Percentiles rank a stretch among this genome's conserved stretches.
phyloP scores from a whole-genome alignment of 2,797 vertebrate species.

The Cetoscarus ocellatus region DNA sequence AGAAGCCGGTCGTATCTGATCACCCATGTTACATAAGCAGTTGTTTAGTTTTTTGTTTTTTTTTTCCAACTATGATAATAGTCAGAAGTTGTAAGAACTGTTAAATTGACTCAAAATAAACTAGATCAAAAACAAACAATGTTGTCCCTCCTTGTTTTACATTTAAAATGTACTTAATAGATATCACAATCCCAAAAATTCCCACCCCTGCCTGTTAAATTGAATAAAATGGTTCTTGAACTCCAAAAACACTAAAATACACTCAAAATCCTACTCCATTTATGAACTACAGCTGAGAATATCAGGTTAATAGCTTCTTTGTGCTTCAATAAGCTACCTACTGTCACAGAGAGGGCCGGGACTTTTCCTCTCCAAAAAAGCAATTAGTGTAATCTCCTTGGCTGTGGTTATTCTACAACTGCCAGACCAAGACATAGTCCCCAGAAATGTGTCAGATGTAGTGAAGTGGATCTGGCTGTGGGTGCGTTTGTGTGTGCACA shows the following conservation, averaged over 20 bases:
- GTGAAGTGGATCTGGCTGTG: constrained; percentile 16
- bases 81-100: no score
- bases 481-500: not conserved
- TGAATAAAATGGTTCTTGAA: constrained; percentile 11
- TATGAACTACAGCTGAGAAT: constrained; percentile 34
- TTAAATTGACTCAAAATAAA: no score
- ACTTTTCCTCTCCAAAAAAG: constrained; percentile 20
- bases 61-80: no score
- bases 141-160: no score
- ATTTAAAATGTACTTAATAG: no score
- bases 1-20: no score
- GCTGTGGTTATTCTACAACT: constrained; percentile 17
- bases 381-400: constrained; percentile 27
- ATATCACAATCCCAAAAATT: no score
- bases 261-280: constrained; percentile 14
- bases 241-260: constrained; percentile 34
- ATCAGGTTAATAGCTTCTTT: constrained; percentile 26
- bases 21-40: no score
- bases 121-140: no score
- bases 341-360: constrained; percentile 3
- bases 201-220: no score
- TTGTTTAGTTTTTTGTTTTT: no score
- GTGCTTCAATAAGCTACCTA: constrained; percentile 29
- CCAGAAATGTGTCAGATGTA: constrained; percentile 48
- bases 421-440: constrained; percentile 20